These are phyloP conservation scores for Vireo griseus DNA, from an alignment of 2,797 vertebrate species.

Conservation along the genomic window DNA sequence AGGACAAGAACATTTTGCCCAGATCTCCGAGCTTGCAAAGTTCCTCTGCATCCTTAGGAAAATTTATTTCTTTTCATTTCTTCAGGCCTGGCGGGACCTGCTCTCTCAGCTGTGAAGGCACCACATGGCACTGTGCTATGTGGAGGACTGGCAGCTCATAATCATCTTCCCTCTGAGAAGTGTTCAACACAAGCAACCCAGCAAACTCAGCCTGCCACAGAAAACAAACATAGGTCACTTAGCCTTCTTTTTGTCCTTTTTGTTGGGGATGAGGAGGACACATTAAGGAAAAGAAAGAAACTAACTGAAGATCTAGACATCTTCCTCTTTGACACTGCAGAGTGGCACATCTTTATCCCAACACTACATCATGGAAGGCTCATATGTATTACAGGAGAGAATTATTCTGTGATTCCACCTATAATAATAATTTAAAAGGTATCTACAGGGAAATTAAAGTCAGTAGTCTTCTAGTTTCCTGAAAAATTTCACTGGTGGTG, in stretches of 20 bases:
- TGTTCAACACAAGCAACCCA: background rate
- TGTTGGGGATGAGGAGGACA: accelerated
- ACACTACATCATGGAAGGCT: background rate
- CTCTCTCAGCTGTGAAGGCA: background rate
- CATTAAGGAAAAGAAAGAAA: background rate
- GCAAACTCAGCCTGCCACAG: background rate
- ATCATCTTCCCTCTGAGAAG: background rate
- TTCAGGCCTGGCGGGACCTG: background rate
- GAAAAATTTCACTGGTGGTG: background rate
- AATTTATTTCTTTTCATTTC: background rate
- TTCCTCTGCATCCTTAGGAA: background rate
- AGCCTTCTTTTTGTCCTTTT: background rate
- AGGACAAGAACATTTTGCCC: background rate
- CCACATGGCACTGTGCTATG: background rate
- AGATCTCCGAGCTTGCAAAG: background rate
- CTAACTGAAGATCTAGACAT: background rate
- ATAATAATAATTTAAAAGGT: background rate
- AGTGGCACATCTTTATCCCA: background rate
- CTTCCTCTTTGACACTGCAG: background rate
- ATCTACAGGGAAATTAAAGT: background rate
- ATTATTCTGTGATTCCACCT: background rate
- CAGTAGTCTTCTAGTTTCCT: background rate
- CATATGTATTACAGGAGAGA: background rate
- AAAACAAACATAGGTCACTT: background rate
- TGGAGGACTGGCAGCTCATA: background rate